Percentiles rank a stretch among this genome's conserved stretches.
Conservation (phyloP, 1,140 invertebrate genomes). For the Microplitis demolitor region DNA sequence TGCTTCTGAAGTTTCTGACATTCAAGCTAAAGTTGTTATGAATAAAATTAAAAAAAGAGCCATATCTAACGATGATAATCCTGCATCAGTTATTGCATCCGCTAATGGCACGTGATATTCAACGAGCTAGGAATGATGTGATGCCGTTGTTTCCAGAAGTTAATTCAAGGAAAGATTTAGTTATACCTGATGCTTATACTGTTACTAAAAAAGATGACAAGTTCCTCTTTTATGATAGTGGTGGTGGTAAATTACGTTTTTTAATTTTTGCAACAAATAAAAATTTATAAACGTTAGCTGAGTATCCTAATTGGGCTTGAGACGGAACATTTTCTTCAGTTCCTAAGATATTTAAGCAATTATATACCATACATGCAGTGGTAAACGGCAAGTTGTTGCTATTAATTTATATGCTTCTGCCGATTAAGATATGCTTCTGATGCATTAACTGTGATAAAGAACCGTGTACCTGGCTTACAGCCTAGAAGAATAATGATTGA, state of each 20-base stretch:
- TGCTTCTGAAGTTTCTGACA: not conserved
- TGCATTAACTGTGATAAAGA: not conserved
- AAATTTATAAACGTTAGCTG: not conserved
- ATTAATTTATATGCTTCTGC: conserved; percentile 2
- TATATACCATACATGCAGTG: not conserved
- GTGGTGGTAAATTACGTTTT: not conserved
- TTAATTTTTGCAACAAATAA: not conserved
- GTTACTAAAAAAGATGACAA: not conserved
- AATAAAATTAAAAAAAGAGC: not conserved
- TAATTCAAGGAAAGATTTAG: not conserved
- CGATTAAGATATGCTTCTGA: too few relatives aligned
- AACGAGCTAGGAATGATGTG: not conserved
- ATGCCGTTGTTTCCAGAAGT: not conserved
- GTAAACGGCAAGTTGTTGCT: not conserved
- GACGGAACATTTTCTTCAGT: conserved; percentile 13
- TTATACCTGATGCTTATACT: not conserved
- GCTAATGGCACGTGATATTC: not conserved
- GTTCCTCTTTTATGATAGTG: not conserved
- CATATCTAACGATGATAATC: not conserved
- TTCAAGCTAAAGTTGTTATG: not conserved
- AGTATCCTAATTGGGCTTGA: conserved; percentile 1
- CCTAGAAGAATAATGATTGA: not conserved
- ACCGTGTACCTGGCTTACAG: not conserved
- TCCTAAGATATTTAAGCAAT: not conserved
- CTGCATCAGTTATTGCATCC: not conserved